A percentile compares a stretch with the other conserved stretches of the same genome.
Conservation (phyloP, 2,113 vertebrate species). For the Gasterosteus aculeatus region DNA sequence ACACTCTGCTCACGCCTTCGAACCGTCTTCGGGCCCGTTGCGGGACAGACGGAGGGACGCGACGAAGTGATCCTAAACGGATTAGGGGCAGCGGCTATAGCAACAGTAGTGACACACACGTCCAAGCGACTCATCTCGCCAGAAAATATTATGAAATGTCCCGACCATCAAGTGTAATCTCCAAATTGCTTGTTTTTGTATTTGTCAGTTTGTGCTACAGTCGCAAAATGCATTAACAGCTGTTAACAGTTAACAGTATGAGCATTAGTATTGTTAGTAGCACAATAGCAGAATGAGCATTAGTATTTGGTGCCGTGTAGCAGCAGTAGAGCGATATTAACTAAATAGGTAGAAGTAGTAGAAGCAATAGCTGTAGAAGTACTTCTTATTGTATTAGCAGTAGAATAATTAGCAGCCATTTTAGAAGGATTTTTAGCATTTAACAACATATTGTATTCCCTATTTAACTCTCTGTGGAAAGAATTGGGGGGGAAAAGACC, state of each 20-base stretch:
- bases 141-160: not conserved
- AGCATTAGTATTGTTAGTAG: not conserved
- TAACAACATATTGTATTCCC: not conserved
- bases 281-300: not conserved
- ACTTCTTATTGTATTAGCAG: too few species aligned
- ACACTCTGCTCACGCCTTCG: not conserved
- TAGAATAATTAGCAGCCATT: too few species aligned
- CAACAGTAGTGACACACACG: not conserved
- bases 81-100: not conserved
- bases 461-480: slow-evolving; percentile 4
- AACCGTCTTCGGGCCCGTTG: too few species aligned
- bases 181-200: not conserved
- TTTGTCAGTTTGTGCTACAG: not conserved
- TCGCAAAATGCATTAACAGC: not conserved
- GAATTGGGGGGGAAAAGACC: not conserved
- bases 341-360: not conserved
- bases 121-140: not conserved
- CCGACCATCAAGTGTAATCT: not conserved
- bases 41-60: not conserved
- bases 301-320: not conserved
- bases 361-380: not conserved
- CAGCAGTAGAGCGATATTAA: too few species aligned
- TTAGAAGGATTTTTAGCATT: too few species aligned
- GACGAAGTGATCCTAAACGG: not conserved
- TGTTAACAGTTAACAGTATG: not conserved